phyloP scores from a whole-genome alignment of 2,113 vertebrate species.

The Taurulus bubalis region DNA sequence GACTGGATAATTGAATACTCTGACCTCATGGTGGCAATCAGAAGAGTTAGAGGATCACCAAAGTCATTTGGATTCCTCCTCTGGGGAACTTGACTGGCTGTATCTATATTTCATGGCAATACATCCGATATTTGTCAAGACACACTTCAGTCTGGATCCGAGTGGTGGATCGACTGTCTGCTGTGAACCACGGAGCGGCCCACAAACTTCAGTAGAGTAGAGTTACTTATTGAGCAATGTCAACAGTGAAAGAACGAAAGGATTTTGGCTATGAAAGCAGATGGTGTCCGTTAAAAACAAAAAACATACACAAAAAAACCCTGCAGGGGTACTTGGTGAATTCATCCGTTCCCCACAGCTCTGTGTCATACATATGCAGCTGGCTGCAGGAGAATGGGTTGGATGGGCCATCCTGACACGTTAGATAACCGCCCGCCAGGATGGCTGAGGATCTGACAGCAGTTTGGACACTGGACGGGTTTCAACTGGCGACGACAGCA shows the following conservation, averaged over 20 bases:
- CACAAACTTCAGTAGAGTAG: not conserved
- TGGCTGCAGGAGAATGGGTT: constrained; percentile 27
- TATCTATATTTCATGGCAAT: not conserved
- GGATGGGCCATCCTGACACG: constrained; percentile 4
- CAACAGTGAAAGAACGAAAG: not conserved
- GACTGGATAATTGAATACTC: not conserved
- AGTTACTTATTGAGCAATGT: constrained; percentile 2
- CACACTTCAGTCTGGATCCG: not conserved
- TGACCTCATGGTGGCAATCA: not conserved
- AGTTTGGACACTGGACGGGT: constrained; percentile 1
- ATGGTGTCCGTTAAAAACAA: constrained; percentile 7
- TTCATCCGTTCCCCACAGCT: constrained; percentile 16
- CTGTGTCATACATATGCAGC: constrained; percentile 39
- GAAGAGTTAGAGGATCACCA: not conserved
- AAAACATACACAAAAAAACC: not conserved
- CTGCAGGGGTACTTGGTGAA: constrained; percentile 4
- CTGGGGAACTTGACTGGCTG: not conserved
- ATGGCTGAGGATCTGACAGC: constrained; percentile 18
- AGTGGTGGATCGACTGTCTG: not conserved
- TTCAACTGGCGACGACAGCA: not conserved
- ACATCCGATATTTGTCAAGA: not conserved
- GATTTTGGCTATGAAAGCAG: constrained; percentile 7
- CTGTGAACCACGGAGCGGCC: too few relatives aligned
- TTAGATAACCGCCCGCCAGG: not conserved
- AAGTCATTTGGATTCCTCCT: not conserved